Conservation (phyloP, 2,888 invertebrate species). For the Oscheius onirici region DNA sequence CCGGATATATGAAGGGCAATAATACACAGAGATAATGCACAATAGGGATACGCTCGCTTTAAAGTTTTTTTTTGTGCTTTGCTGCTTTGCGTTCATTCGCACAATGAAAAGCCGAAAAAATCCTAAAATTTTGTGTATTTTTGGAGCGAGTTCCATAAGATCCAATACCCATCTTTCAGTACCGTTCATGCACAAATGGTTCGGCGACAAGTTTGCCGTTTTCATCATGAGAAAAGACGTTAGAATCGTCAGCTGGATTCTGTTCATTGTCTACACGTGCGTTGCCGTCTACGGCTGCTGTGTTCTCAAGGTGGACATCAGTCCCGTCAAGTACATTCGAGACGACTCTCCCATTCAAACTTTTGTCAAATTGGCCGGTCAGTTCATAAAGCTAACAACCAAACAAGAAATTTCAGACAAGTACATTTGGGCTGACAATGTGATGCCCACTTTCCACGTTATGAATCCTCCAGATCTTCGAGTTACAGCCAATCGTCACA, state of each 20-base stretch:
- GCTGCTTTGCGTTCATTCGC: no score
- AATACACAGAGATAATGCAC: no score
- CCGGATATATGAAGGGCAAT: no score
- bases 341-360: constrained; percentile 71
- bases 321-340: constrained; percentile 70
- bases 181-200: constrained; percentile 67
- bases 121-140: no score
- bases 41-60: no score
- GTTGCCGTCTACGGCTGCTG: constrained; percentile 68
- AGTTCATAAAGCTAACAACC: not conserved
- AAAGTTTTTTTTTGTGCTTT: no score
- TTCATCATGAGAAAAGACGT: constrained; percentile 66
- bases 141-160: no score
- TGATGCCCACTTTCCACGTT: constrained; percentile 70
- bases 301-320: constrained; percentile 67
- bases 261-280: constrained; percentile 64
- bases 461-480: constrained; percentile 70
- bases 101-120: no score
- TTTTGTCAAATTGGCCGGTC: constrained; percentile 69
- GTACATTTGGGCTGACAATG: constrained; percentile 71
- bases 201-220: constrained; percentile 65
- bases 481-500: constrained; percentile 54
- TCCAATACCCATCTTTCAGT: constrained; percentile 63
- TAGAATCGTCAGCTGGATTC: constrained; percentile 50
- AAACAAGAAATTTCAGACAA: constrained; percentile 48